A percentile compares a stretch with the other conserved stretches of the same genome.
phyloP scores from a whole-genome alignment of 2,113 vertebrate species.

The Chaenocephalus aceratus region DNA sequence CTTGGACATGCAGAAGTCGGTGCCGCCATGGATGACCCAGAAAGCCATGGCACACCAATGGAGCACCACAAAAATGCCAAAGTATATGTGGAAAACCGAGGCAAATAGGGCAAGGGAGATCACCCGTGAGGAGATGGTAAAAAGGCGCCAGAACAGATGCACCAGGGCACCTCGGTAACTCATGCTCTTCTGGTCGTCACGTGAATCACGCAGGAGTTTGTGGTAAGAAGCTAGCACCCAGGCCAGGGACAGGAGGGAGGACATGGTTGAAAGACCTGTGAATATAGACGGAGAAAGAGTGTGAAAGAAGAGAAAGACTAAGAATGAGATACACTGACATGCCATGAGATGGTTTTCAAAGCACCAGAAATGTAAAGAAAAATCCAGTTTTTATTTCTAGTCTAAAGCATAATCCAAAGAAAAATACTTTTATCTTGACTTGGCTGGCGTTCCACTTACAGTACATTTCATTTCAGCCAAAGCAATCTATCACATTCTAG shows the following conservation, averaged over 20 bases:
- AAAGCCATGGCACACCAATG: slow-evolving; percentile 99
- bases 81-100: slow-evolving; percentile 99
- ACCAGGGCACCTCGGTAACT: slow-evolving; percentile 98
- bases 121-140: slow-evolving; percentile 99
- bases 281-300: slow-evolving; percentile 63
- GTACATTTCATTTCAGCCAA: slow-evolving; percentile 41
- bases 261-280: slow-evolving; percentile 95
- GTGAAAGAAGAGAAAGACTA: slow-evolving; percentile 16
- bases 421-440: slow-evolving; percentile 27
- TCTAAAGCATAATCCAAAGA: slow-evolving; percentile 16
- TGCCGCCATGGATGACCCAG: slow-evolving; percentile 99
- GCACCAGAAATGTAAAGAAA: not conserved
- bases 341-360: slow-evolving; percentile 21
- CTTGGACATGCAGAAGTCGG: slow-evolving; percentile 99
- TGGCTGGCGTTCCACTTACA: slow-evolving; percentile 26
- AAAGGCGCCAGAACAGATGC: slow-evolving; percentile 97
- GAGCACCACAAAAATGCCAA: slow-evolving; percentile 99
- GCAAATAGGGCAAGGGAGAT: slow-evolving; percentile 99
- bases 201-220: slow-evolving; percentile 99
- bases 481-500: slow-evolving; percentile 52
- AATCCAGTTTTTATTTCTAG: slow-evolving; percentile 21
- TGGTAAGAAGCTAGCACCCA: slow-evolving; percentile 99
- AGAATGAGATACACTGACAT: slow-evolving; percentile 13
- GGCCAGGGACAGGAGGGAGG: slow-evolving; percentile 98
- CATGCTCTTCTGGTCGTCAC: slow-evolving; percentile 99